These are phyloP conservation scores for Gobius niger DNA, from an alignment of 2,113 vertebrate genomes.

Conservation along the genomic window DNA sequence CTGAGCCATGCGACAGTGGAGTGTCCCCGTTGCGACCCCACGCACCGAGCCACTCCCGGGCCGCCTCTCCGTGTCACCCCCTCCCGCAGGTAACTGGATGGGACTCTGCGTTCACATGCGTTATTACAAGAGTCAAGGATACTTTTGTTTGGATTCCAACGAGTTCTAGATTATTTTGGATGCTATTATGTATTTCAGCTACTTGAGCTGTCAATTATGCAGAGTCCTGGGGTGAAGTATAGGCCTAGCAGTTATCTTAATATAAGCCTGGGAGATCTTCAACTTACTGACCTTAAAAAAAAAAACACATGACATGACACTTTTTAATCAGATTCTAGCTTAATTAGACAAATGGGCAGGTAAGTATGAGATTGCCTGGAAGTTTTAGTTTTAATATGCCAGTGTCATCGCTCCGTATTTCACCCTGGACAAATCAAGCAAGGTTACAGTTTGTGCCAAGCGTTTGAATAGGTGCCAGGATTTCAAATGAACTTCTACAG, in stretches of 20 bases:
- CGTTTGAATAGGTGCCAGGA: constrained; percentile 58
- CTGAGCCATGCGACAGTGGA: constrained; percentile 82
- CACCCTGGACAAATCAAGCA: constrained; percentile 54
- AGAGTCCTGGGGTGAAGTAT: neutral
- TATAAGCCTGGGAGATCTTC: no score
- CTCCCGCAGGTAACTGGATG: constrained; percentile 69
- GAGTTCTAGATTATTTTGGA: neutral
- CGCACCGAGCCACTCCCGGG: constrained; percentile 77
- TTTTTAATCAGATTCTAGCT: neutral
- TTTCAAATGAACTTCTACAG: constrained; percentile 56
- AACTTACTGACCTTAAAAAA: neutral
- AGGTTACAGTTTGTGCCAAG: constrained; percentile 69
- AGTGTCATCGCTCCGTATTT: constrained; percentile 60
- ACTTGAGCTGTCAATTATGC: neutral
- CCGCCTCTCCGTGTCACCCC: constrained; percentile 72
- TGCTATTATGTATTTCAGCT: neutral
- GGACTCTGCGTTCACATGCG: neutral
- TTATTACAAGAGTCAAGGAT: neutral
- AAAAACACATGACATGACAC: neutral
- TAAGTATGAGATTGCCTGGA: constrained; percentile 3
- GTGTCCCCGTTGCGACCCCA: constrained; percentile 78
- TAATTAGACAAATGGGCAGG: constrained; percentile 1
- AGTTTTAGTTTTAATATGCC: constrained; percentile 40
- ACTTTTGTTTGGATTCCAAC: neutral
- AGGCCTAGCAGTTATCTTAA: neutral